Conservation (phyloP, 1,140 invertebrate genomes). For the Papilio dardanus region DNA sequence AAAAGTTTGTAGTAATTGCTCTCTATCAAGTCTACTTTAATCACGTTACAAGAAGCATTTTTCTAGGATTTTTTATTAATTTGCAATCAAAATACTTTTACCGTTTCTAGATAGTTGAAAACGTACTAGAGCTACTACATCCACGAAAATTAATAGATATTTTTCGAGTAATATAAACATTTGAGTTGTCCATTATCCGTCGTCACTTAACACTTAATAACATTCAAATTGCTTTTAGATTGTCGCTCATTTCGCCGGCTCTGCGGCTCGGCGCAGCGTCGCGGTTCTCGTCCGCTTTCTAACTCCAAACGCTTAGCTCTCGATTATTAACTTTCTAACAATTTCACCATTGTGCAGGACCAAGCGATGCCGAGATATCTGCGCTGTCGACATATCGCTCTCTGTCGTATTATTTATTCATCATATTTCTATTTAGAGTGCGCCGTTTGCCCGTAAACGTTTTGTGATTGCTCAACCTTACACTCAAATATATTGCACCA, state of each 20-base stretch:
- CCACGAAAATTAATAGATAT: neutral
- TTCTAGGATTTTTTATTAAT: neutral
- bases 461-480: constrained; percentile 32
- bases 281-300: constrained; percentile 20
- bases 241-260: constrained; percentile 18
- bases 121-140: neutral
- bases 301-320: constrained; percentile 30
- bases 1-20: too few species aligned
- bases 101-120: neutral
- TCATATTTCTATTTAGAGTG: constrained; percentile 36
- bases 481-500: constrained; percentile 21
- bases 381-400: constrained; percentile 22
- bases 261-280: neutral
- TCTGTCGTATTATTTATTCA: constrained; percentile 36
- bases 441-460: constrained; percentile 32
- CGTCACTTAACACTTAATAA: constrained; percentile 35
- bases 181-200: constrained; percentile 18
- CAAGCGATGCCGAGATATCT: constrained; percentile 5
- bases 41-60: neutral
- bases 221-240: constrained; percentile 38
- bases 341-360: constrained; percentile 35
- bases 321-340: constrained; percentile 38
- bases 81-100: neutral
- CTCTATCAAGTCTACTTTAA: neutral
- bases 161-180: constrained; percentile 17